Evolutionary conservation across 2,797 vertebrate genomes (phyloP).

Genomic region (Amazona ochrocephala): DNA sequence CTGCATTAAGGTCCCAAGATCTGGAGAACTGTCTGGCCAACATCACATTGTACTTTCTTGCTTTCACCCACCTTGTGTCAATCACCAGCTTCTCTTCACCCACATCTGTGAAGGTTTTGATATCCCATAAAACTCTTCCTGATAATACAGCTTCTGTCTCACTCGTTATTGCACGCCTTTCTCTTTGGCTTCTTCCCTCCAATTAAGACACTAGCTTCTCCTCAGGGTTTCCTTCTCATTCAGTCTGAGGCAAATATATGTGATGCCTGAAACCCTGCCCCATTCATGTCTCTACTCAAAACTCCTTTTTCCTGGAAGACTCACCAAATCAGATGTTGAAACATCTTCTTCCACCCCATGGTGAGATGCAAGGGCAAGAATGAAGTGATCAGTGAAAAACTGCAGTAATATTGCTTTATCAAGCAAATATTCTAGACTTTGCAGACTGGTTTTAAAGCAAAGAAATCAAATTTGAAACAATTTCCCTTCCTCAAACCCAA

Average conservation of each 20-base stretch:
- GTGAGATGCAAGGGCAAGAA: background rate
- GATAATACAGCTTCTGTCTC: background rate
- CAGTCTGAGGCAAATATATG: background rate
- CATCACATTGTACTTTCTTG: background rate
- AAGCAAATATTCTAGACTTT: background rate
- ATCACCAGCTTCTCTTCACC: background rate
- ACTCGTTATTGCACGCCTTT: background rate
- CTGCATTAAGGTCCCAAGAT: background rate
- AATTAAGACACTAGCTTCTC: background rate
- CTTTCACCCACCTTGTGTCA: background rate
- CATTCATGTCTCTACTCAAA: background rate
- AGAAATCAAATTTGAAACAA: fast-evolving
- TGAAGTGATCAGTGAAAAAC: background rate
- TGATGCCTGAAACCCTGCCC: background rate
- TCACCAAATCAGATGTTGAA: background rate
- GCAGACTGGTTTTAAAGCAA: background rate
- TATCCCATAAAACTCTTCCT: background rate
- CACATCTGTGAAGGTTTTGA: background rate
- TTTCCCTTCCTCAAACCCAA: background rate
- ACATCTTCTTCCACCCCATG: background rate
- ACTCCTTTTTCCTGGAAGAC: background rate
- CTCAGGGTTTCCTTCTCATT: background rate
- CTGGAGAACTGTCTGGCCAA: background rate
- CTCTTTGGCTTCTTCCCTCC: background rate
- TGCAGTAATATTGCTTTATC: background rate